phyloP scores from a whole-genome alignment of 2,888 invertebrate genomes.

The Lasioglossum leucozonium region DNA sequence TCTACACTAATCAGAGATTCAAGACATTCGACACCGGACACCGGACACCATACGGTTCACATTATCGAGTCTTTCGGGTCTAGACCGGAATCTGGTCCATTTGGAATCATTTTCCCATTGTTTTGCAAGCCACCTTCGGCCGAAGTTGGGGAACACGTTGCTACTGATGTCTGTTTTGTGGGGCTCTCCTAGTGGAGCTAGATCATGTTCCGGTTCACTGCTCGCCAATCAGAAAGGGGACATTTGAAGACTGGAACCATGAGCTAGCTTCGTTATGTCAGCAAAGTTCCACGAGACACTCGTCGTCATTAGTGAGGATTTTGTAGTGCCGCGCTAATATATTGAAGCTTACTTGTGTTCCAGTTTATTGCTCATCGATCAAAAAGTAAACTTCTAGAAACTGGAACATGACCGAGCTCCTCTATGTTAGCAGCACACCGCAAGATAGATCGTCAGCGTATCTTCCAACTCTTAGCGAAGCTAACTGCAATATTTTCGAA shows the following conservation, averaged over 20 bases:
- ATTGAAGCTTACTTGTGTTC: background rate
- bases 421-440: background rate
- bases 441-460: background rate
- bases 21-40: background rate
- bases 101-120: background rate
- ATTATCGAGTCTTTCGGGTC: background rate
- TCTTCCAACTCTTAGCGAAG: background rate
- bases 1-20: background rate
- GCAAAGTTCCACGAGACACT: background rate
- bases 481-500: background rate
- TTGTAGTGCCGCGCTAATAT: background rate
- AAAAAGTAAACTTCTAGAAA: background rate
- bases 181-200: background rate
- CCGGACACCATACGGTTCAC: background rate
- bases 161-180: background rate
- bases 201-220: background rate
- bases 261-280: background rate
- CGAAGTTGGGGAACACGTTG: background rate
- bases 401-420: background rate
- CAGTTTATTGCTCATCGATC: background rate
- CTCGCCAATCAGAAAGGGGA: background rate
- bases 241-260: background rate
- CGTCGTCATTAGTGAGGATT: background rate
- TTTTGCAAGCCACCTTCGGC: background rate
- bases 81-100: background rate